These are phyloP conservation scores for Caenorhabditis sp. DNA, from an alignment of 2,888 invertebrate genomes.

Conservation along the genomic window DNA sequence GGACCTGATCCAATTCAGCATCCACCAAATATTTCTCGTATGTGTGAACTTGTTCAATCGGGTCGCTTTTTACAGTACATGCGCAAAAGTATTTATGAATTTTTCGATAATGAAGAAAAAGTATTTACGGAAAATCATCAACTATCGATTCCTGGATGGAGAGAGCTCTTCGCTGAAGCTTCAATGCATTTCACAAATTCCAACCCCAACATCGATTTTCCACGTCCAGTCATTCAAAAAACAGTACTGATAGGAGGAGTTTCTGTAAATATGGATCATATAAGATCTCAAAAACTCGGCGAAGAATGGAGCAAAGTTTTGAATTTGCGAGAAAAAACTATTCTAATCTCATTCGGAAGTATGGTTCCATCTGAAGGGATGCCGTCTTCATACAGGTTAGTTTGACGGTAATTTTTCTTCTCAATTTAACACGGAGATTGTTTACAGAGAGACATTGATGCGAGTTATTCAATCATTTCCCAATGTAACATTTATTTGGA, in stretches of 20 bases:
- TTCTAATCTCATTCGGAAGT: constrained; percentile 33
- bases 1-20: no score
- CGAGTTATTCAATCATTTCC: constrained; percentile 13
- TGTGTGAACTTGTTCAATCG: no score
- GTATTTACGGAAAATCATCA: background rate
- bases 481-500: constrained; percentile 35
- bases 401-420: background rate
- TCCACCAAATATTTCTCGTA: no score
- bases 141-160: constrained; percentile 2
- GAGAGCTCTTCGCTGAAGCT: constrained; percentile 25
- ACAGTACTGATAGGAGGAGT: constrained; percentile 43
- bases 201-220: constrained; percentile 42
- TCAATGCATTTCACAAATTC: constrained; percentile 37
- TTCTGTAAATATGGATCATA: constrained; percentile 25
- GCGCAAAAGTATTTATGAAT: constrained; percentile 2
- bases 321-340: background rate
- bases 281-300: constrained; percentile 8
- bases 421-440: constrained; percentile 24
- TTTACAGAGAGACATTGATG: constrained; percentile 17
- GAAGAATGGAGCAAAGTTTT: constrained; percentile 14
- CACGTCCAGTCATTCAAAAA: constrained; percentile 32
- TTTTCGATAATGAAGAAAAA: constrained; percentile 11
- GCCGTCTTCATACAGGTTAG: constrained; percentile 19
- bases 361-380: constrained; percentile 15
- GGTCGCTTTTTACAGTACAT: no score